These are phyloP conservation scores for Ochropleura leucogaster DNA, from an alignment of 2,888 invertebrate genomes.

Conservation along the genomic window DNA sequence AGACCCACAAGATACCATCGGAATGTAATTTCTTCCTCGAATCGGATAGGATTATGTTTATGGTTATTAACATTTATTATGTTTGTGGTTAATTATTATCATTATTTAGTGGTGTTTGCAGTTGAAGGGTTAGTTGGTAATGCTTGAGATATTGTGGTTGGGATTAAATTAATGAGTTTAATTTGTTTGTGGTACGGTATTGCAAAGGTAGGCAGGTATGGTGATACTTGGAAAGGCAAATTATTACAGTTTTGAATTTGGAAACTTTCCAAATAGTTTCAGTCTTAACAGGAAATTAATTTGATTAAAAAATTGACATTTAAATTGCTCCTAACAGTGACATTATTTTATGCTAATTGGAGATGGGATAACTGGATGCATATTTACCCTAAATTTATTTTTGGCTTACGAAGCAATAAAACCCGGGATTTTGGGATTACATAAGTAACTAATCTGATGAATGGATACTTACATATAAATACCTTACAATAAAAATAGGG, in stretches of 20 bases:
- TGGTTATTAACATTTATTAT: constrained; percentile 63
- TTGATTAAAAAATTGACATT: neutral
- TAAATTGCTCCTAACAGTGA: no score
- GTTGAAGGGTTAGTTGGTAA: constrained; percentile 37
- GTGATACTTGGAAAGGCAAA: neutral
- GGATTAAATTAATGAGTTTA: neutral
- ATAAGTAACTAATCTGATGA: no score
- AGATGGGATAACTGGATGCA: no score
- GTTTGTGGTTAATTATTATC: constrained; percentile 47
- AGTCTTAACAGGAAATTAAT: neutral
- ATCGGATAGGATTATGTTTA: constrained; percentile 61
- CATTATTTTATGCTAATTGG: neutral
- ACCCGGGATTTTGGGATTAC: no score
- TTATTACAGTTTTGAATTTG: neutral
- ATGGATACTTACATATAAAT: no score
- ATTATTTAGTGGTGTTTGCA: constrained; percentile 37
- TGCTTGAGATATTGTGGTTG: neutral
- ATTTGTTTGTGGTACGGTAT: neutral
- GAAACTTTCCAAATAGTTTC: neutral
- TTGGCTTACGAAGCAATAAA: no score
- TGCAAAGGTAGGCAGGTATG: neutral
- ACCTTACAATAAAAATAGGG: no score
- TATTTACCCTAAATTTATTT: no score
- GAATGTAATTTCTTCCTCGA: constrained; percentile 73
- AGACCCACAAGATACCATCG: constrained; percentile 75